Evolutionary conservation across 1,140 invertebrate species (phyloP).

Genomic region (Eulimnadia texana): DNA sequence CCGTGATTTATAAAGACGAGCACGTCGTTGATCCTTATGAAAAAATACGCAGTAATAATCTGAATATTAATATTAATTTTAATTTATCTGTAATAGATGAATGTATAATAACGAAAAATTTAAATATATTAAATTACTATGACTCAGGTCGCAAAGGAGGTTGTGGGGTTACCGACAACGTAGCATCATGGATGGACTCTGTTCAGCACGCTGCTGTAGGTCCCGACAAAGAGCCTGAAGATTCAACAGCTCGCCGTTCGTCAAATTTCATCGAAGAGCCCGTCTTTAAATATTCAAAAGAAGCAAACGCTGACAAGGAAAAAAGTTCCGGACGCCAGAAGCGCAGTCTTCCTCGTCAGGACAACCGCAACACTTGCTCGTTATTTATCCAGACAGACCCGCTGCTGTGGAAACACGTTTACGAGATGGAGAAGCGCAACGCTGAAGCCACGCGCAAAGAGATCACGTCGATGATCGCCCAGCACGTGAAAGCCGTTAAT

Average conservation of each 20-base stretch:
- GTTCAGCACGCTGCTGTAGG: conserved; percentile 73
- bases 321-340: not conserved
- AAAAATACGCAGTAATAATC: conserved; percentile 52
- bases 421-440: conserved; percentile 36
- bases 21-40: conserved; percentile 78
- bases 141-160: conserved; percentile 59
- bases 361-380: conserved; percentile 68
- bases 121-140: not conserved
- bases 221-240: conserved; percentile 32
- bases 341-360: conserved; percentile 32
- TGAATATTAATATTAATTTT: not conserved
- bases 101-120: not conserved
- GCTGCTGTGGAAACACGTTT: conserved; percentile 85
- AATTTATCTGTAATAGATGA: not conserved
- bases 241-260: conserved; percentile 24
- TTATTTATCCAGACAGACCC: conserved; percentile 96
- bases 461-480: conserved; percentile 90
- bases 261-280: conserved; percentile 12
- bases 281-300: conserved; percentile 21
- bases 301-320: conserved; percentile 17
- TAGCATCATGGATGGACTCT: conserved; percentile 79
- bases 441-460: conserved; percentile 82
- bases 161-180: conserved; percentile 71
- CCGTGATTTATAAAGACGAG: conserved; percentile 86
- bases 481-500: conserved; percentile 96